Evolutionary conservation across 2,888 invertebrate genomes (phyloP), one percentile per base, ranked within the genome.

Genomic region (Lasioglossum morio): DNA sequence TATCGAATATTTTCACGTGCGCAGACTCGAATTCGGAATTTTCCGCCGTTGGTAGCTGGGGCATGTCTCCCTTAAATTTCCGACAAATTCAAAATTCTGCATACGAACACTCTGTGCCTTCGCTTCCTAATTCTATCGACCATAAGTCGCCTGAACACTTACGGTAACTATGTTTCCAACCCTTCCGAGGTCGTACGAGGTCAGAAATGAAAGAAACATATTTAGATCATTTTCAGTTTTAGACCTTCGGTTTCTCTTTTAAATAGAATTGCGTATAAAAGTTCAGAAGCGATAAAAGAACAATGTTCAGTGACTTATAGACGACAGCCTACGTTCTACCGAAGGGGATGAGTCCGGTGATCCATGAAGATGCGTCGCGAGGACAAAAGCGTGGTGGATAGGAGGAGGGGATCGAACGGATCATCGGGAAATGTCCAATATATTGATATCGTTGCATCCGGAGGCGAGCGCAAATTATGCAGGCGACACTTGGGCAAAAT

Each of bases 391-490:
- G 46, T 12, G 34, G 34, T n/a, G 40, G 30, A 7, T 2, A 16
- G 37, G 14, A 27, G 37, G 46, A 27, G 40, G 74, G 63, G 12
- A 57, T 60, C 10, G 66, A 46, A 27, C 34, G 63, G 70, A 81
- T 74, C 34, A 27, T 14, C 48, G 66, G 63, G 78, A 72, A 83
- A 84, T 74, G 79, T 82, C 46, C 43, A 72, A 86, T 87, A 77
- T 83, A 89, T 77, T 66, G 79, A 79, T 77, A 81, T 60, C 75
- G 69, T 82, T 66, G 81, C 73, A 73, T 79, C 70, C 72, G 82
- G 79, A 72, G 81, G 72, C 84, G 82, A 79, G 75, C 76, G 82
- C 76, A 79, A 81, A 85, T 89, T 74, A 79, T 73, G 83, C 46
- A 46, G 23, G 4, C 19, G 37, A 34, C 37, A 69, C 69, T 34